These are phyloP conservation scores for Morinoia aosen DNA, from an alignment of 2,888 invertebrate genomes.

Conservation along the genomic window DNA sequence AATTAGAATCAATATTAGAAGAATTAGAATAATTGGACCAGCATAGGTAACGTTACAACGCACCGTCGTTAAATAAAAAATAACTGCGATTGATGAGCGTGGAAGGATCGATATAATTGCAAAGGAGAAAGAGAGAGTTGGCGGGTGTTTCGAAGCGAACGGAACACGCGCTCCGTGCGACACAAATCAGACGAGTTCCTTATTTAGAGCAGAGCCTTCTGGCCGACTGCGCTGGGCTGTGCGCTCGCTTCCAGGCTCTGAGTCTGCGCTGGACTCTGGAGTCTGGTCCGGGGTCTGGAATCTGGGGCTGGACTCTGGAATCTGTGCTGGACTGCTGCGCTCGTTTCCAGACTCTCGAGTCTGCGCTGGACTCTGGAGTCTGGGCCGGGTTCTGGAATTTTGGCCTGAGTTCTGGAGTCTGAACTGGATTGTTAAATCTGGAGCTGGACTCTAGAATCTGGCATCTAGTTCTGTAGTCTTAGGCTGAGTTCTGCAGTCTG, in stretches of 20 bases:
- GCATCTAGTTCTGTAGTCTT: background rate
- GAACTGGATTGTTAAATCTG: background rate
- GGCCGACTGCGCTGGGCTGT: background rate
- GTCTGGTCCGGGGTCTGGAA: background rate
- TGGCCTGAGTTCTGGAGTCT: background rate
- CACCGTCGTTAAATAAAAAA: too few relatives aligned
- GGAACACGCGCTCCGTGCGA: background rate
- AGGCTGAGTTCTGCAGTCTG: too few relatives aligned
- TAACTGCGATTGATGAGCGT: background rate
- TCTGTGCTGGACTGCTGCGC: background rate
- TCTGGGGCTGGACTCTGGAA: too few relatives aligned
- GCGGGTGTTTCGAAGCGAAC: background rate
- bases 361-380: background rate
- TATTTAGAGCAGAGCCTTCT: background rate
- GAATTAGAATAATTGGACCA: too few relatives aligned
- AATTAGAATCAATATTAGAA: too few relatives aligned
- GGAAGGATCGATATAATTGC: background rate
- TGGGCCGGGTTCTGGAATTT: background rate
- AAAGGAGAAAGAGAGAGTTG: conserved; percentile 10
- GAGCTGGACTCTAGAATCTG: background rate
- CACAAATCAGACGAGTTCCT: background rate
- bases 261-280: background rate
- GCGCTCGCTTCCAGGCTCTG: background rate
- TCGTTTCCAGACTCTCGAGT: background rate
- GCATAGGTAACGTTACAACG: too few relatives aligned